Evolutionary conservation across 2,888 invertebrate genomes (phyloP).

Genomic region (Ptilodon capucinus): DNA sequence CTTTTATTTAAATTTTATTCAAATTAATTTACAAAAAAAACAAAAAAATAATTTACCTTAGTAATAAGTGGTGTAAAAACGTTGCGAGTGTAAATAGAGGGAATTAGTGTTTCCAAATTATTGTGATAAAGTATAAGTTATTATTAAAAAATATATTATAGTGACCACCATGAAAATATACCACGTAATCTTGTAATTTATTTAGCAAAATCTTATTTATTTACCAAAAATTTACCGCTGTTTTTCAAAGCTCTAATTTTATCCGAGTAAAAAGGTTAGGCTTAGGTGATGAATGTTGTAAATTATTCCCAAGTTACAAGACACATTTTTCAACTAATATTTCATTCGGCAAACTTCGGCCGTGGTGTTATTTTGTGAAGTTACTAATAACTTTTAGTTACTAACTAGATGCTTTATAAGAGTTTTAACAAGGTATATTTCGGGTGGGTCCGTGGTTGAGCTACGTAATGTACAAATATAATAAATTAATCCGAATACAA

Average conservation of each 20-base stretch:
- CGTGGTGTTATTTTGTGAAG: conserved; percentile 17
- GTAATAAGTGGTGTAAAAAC: conserved; percentile 24
- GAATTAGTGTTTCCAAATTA: conserved; percentile 24
- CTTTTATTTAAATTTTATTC: too few relatives aligned
- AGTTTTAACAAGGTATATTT: conserved; percentile 22
- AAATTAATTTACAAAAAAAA: too few relatives aligned
- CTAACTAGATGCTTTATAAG: conserved; percentile 14
- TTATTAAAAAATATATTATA: neutral
- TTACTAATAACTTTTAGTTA: conserved; percentile 14
- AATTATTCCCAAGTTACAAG: neutral
- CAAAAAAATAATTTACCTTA: conserved; percentile 15
- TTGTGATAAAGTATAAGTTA: conserved; percentile 27
- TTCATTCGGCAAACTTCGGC: neutral
- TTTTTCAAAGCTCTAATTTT: too few relatives aligned
- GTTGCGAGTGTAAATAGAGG: conserved; percentile 33
- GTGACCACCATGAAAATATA: neutral
- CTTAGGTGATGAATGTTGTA: neutral
- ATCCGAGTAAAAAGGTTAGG: neutral
- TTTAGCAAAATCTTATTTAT: too few relatives aligned
- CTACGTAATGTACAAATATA: conserved; percentile 29
- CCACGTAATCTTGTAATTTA: too few relatives aligned
- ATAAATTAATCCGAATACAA: conserved; percentile 24
- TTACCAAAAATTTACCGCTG: too few relatives aligned
- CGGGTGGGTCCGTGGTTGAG: conserved; percentile 16
- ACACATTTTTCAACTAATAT: conserved; percentile 1